Conservation (phyloP, 1,140 invertebrate genomes). For the Panulirus ornatus region DNA sequence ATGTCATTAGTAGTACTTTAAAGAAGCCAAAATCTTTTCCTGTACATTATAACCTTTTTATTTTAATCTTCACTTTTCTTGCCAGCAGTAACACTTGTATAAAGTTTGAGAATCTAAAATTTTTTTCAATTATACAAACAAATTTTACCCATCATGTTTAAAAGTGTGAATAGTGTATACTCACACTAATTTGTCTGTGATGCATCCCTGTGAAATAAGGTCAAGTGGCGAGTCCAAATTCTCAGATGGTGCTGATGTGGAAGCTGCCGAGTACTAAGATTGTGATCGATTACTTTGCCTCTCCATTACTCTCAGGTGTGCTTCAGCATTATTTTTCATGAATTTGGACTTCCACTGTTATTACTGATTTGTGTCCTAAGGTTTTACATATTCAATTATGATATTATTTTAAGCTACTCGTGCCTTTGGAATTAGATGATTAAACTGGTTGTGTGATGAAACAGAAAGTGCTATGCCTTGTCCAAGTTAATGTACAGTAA, state of each 20-base stretch:
- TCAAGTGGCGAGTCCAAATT: background rate
- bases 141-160: background rate
- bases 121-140: background rate
- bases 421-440: too few relatives aligned
- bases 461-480: constrained; percentile 2
- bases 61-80: background rate
- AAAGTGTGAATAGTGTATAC: background rate
- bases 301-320: background rate
- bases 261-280: background rate
- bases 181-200: background rate
- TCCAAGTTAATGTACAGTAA: constrained; percentile 44
- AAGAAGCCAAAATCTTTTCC: background rate
- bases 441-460: background rate
- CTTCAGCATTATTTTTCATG: background rate
- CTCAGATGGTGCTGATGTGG: background rate
- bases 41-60: background rate
- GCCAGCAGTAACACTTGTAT: background rate
- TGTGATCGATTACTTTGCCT: too few relatives aligned
- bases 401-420: background rate
- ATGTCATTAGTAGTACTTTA: background rate
- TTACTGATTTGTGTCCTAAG: background rate
- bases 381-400: background rate
- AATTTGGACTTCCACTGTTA: background rate
- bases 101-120: too few relatives aligned
- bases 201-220: background rate